phyloP scores from a whole-genome alignment of 2,113 vertebrate species.

The Phaethon lepturus region DNA sequence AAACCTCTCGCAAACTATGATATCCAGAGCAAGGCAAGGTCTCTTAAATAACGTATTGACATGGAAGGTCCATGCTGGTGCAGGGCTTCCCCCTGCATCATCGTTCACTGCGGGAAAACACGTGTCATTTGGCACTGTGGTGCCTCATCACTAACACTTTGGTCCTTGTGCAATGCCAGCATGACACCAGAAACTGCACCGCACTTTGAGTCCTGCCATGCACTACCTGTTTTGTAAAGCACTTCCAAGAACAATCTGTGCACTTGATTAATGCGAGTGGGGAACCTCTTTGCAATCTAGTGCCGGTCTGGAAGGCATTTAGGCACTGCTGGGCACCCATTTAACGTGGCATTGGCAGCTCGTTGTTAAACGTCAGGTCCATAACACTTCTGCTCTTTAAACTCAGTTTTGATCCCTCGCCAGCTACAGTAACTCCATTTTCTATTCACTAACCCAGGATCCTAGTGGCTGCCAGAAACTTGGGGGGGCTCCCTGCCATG shows the following conservation, averaged over 20 bases:
- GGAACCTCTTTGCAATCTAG: not conserved
- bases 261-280: not conserved
- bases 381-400: conserved; percentile 21
- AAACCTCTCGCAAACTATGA: not conserved
- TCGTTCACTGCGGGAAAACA: not conserved
- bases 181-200: not conserved
- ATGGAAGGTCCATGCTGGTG: not conserved
- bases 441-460: not conserved
- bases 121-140: not conserved
- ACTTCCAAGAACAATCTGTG: not conserved
- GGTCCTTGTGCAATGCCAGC: not conserved
- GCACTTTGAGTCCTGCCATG: not conserved
- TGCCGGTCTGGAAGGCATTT: not conserved
- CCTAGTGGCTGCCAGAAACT: conserved; percentile 8
- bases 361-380: not conserved
- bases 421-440: conserved; percentile 15
- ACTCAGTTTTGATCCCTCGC: conserved; percentile 2
- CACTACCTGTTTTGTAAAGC: not conserved
- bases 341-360: not conserved
- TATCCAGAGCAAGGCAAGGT: not conserved
- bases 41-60: not conserved
- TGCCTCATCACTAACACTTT: not conserved
- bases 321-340: conserved; percentile 1
- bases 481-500: accelerated
- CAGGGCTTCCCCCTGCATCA: not conserved